Percentiles rank a stretch among this genome's conserved stretches.
These are phyloP conservation scores for Vultur gryphus DNA, from an alignment of 2,797 vertebrate genomes.

Conservation along the genomic window DNA sequence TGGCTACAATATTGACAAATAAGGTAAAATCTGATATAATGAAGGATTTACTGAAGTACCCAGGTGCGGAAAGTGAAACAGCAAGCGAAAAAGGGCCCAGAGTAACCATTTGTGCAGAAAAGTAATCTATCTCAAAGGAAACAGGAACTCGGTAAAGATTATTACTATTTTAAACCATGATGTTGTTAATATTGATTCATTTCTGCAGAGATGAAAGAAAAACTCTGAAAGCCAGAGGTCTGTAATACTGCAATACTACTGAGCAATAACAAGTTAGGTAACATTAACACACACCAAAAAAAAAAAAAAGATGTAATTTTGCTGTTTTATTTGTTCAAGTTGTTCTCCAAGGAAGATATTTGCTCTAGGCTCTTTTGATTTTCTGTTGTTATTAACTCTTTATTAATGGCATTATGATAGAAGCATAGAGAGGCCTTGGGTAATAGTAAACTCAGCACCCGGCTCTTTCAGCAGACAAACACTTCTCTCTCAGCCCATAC, in stretches of 20 bases:
- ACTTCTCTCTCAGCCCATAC: not conserved
- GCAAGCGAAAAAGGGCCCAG: not conserved
- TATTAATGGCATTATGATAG: not conserved
- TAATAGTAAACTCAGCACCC: not conserved
- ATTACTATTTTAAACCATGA: not conserved
- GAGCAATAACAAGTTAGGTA: not conserved
- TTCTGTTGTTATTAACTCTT: not conserved
- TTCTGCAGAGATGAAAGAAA: not conserved
- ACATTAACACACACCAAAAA: not conserved
- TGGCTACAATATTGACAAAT: not conserved
- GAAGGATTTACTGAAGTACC: not conserved
- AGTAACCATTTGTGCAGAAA: not conserved
- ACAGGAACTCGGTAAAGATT: not conserved
- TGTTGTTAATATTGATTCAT: not conserved
- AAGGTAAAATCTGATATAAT: not conserved
- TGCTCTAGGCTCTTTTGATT: not conserved
- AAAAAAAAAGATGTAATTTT: not conserved
- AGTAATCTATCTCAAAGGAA: not conserved
- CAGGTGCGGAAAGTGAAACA: not conserved
- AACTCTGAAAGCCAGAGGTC: not conserved
- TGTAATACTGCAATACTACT: not conserved
- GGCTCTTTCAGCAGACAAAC: not conserved
- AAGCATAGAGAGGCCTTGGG: not conserved
- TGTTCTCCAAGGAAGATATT: not conserved
- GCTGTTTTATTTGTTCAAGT: not conserved